Evolutionary conservation across 2,113 vertebrate genomes (phyloP).

Genomic region (Athene noctua): DNA sequence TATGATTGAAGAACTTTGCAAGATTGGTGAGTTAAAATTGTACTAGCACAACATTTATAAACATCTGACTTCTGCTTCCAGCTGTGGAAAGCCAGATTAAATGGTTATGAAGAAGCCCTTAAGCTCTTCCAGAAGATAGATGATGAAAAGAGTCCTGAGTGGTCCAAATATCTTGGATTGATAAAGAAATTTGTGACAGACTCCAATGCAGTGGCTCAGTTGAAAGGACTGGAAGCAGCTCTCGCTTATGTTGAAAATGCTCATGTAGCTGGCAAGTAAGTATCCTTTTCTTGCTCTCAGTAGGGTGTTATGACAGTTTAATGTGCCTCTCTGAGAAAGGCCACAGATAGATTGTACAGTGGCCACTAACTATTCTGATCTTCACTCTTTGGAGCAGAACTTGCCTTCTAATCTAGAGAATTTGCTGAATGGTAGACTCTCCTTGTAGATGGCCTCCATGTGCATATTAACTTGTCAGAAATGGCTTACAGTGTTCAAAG

Average conservation of each 20-base stretch:
- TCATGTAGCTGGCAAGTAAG: constrained; percentile 94
- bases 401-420: not conserved
- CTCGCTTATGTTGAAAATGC: constrained; percentile 90
- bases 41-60: not conserved
- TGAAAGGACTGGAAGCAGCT: constrained; percentile 95
- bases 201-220: constrained; percentile 94
- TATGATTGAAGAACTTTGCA: not conserved
- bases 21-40: not conserved
- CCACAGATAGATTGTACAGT: not conserved
- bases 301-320: not conserved
- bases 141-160: constrained; percentile 96
- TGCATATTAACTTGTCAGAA: not conserved
- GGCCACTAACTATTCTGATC: not conserved
- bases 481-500: not conserved
- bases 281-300: constrained; percentile 31
- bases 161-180: constrained; percentile 93
- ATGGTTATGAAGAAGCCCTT: constrained; percentile 94
- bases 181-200: constrained; percentile 97
- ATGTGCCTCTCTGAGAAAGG: not conserved
- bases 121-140: constrained; percentile 93
- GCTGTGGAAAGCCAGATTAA: constrained; percentile 97
- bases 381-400: not conserved
- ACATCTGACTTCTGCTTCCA: constrained; percentile 47
- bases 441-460: not conserved
- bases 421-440: not conserved